Percentiles rank a stretch among this genome's conserved stretches.
Conservation (phyloP, 2,113 vertebrate genomes). For the Telmatochromis brachygnathus region DNA sequence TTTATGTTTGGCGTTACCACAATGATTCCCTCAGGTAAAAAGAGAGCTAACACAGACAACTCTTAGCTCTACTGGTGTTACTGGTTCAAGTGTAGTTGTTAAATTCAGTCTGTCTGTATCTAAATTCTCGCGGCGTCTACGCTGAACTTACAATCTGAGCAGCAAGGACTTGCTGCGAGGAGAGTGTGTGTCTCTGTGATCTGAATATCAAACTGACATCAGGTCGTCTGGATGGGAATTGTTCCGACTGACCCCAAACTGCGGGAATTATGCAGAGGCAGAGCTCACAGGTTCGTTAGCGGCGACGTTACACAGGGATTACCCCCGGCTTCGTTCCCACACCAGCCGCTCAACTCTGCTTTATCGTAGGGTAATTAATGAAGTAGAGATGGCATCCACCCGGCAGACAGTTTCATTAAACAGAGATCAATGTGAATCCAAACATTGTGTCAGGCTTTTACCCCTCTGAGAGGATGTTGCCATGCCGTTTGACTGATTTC, state of each 20-base stretch:
- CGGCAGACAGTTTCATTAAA: background rate
- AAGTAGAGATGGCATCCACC: background rate
- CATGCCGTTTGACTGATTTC: background rate
- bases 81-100: background rate
- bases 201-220: background rate
- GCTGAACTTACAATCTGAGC: background rate
- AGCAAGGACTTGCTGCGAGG: background rate
- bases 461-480: background rate
- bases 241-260: background rate
- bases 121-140: background rate
- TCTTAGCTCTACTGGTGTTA: background rate
- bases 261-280: background rate
- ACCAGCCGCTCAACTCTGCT: background rate
- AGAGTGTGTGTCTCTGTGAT: background rate
- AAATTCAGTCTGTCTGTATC: background rate
- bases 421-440: background rate
- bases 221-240: background rate
- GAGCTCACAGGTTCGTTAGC: background rate
- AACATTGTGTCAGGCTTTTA: background rate
- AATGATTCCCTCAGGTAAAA: background rate
- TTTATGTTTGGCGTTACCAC: background rate
- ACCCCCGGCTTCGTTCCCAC: background rate
- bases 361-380: background rate
- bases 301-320: background rate
- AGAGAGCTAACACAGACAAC: background rate